Base-by-base conservation (phyloP, 2,113 vertebrate species). In the Petrocephalus zakoni region DNA sequence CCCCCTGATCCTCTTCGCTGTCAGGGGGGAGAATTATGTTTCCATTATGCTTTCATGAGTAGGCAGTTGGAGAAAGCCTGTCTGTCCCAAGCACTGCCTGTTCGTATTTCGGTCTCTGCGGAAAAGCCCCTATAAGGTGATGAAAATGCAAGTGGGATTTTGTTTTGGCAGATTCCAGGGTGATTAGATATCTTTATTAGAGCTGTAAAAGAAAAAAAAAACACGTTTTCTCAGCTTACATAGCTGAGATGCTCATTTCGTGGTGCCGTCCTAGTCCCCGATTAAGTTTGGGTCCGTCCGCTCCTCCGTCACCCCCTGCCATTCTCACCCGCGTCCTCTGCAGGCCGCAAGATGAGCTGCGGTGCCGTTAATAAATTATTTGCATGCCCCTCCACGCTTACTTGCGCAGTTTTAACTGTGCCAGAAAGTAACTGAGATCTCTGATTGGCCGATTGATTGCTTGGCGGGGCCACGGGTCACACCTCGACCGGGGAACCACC, bases 21-120 rank as follows among this genome's bases (percentile, higher is more conserved):
- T 82, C 84, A 29, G 51, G n/a, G 84, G 29, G 29, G 84, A 55
- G 84, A 55, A 25, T 86, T 55, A 25, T 51, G 49, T 86, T 86
- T 53, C 84, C 51, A 86, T 86, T 86, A 86, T 25, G 5, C 25
- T 56, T 86, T 86, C 52, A 86, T 86, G 84, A 86, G 84, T 5
- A 86, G 49, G n/a, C n/a, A 34, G 49, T 53, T 53, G 51, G 52
- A 85, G 51, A 34, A 55, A 85, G 52, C 51, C 53, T 85, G 84
- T 55, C 84, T 86, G 84, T 83, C 21, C n/a, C 81, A 56, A 22
- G 52, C 84, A 6, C 51, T 51, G 25, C 29, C 52, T 15, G 13
- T n/a, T 86, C 17, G n/a, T 55, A 25, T 85, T 85, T 53, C 84
- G 17, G 9, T 13, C 84, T 86, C 25, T 34, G 11, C 1, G 29